Evolutionary conservation across 2,113 vertebrate genomes (phyloP), one percentile per base, ranked within the genome.

Genomic region (Gobiocypris rarus): DNA sequence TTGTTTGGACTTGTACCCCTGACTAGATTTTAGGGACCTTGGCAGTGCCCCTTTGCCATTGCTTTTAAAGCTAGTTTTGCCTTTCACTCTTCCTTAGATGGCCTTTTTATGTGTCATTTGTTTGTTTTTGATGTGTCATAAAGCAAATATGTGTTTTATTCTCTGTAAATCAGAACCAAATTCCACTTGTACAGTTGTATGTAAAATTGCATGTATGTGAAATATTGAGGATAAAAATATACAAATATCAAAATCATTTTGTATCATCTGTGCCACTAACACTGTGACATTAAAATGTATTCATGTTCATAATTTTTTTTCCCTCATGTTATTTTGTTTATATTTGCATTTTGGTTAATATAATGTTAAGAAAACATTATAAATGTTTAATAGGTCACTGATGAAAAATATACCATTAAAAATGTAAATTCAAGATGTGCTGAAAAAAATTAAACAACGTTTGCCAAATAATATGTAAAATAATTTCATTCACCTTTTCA

Each of bases 201-300:
- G 74, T 85, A 76, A 45, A 85, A 43, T 80, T 69, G 86, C 86
- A 87, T 87, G 86, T 76, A 45, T 85, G 75, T 87, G 59, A 87
- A 81, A 15, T 83, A 54, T 82, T 63, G 56, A 63, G 8, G 24
- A 22, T 3, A 3, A 22, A 80, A 85, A 81, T 3, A 54, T 78
- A 87, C 48, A 71, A 41, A 84, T 13, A 70, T 69, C 38, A 61
- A 54, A 1, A 15, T n/a, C 10, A 50, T 77, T 14, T 54, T 81
- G 17, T 83, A 73, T 79, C 56, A 9, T 84, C 11, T 54, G 1
- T 85, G 24, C 65, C 45, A 34, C 26, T 10, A 81, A 69, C 24
- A n/a, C 70, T 85, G 10, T 17, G 26, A 82, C 13, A 34, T 28
- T 79, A 26, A 61, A 56, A 28, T 48, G 54, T 41, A 54, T 58